Conservation (phyloP, 2,797 vertebrate genomes). For the Danio choprae region DNA sequence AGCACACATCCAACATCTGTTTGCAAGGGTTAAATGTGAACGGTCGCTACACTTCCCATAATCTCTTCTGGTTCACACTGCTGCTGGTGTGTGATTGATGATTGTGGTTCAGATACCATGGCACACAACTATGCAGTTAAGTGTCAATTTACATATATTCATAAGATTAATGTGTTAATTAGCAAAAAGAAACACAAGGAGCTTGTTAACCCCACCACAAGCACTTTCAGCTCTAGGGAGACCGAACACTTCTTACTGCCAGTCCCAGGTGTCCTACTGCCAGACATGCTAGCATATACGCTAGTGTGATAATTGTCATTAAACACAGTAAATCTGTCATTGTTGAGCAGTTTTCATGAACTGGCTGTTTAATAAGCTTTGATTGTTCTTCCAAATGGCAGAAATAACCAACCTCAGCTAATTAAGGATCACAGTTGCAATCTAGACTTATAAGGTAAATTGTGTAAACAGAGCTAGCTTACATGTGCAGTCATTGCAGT, state of each 20-base stretch:
- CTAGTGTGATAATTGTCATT: conserved; percentile 50
- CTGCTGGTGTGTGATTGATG: conserved; percentile 50
- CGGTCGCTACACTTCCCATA: conserved; percentile 38
- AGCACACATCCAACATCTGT: conserved; percentile 40
- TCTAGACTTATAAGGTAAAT: conserved; percentile 3
- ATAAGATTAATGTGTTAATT: conserved; percentile 64
- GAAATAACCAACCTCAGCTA: conserved; percentile 19
- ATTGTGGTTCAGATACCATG: conserved; percentile 27
- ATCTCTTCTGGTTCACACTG: conserved; percentile 34
- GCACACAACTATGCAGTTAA: conserved; percentile 10
- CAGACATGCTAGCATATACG: conserved; percentile 53
- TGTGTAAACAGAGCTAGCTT: conserved; percentile 18
- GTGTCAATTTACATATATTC: conserved; percentile 58
- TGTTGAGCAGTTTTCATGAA: conserved; percentile 16
- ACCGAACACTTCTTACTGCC: conserved; percentile 22
- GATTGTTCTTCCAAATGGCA: conserved; percentile 44
- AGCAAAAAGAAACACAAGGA: conserved; percentile 54
- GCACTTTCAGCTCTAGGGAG: conserved; percentile 55
- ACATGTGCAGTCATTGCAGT: too few relatives aligned
- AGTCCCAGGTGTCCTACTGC: conserved; percentile 56
- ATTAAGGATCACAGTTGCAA: conserved; percentile 28
- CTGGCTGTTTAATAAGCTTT: conserved; percentile 47
- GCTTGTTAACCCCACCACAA: conserved; percentile 61
- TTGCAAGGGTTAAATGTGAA: conserved; percentile 52
- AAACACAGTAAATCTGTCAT: conserved; percentile 56